These are phyloP conservation scores for Agelastica alni DNA, from an alignment of 2,888 invertebrate species.

Conservation along the genomic window DNA sequence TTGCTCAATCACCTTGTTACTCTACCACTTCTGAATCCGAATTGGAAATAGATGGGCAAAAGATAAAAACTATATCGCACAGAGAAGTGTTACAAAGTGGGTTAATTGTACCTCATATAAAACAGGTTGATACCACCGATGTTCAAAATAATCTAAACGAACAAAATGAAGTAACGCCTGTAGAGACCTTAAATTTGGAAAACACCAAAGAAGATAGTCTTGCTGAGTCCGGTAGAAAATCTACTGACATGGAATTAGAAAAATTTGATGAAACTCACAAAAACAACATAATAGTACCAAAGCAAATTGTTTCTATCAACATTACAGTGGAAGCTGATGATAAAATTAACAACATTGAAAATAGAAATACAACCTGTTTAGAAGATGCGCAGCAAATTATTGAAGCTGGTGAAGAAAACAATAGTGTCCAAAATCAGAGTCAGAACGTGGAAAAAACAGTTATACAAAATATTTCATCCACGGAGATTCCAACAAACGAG, in stretches of 20 bases:
- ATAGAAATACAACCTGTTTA: not conserved
- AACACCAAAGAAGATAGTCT: slow-evolving; percentile 15
- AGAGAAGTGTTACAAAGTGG: slow-evolving; percentile 51
- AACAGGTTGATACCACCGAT: slow-evolving; percentile 27
- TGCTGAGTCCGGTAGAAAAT: slow-evolving; percentile 40
- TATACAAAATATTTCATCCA: not conserved
- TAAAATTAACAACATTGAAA: not conserved
- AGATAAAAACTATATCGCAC: slow-evolving; percentile 55
- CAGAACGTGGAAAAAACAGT: not conserved
- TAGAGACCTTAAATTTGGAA: slow-evolving; percentile 9
- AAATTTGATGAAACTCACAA: slow-evolving; percentile 40
- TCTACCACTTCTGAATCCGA: slow-evolving; percentile 56
- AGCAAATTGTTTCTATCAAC: not conserved
- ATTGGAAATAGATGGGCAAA: slow-evolving; percentile 57
- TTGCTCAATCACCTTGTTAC: slow-evolving; percentile 43
- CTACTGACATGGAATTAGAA: slow-evolving; percentile 47
- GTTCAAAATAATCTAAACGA: slow-evolving; percentile 20
- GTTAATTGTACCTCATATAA: slow-evolving; percentile 30
- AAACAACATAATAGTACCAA: slow-evolving; percentile 26
- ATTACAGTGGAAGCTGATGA: not conserved
- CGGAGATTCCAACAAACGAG: not conserved
- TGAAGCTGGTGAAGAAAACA: slow-evolving; percentile 2
- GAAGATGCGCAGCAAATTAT: slow-evolving; percentile 2
- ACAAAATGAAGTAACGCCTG: slow-evolving; percentile 17
- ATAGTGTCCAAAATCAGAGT: not conserved